Evolutionary conservation across 1,140 invertebrate species (phyloP), one percentile per base, ranked within the genome.

Genomic region (Trinorchestia longiramus): DNA sequence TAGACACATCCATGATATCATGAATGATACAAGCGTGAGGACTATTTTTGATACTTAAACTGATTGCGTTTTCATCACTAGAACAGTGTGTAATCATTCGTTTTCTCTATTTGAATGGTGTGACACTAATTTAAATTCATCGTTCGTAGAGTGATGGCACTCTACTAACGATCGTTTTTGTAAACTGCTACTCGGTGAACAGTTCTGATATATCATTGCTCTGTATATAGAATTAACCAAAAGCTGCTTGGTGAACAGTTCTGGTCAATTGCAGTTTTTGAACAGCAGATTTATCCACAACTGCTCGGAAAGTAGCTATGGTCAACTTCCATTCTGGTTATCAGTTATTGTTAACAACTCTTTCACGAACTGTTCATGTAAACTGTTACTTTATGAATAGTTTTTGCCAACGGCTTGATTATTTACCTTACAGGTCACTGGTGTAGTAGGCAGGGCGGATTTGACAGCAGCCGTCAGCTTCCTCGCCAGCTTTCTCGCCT

Each of bases 401-500:
- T 36, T 36, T 77, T 28, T 77, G 62, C 91, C n/a, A 28, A 44
- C 91, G 28, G 8, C 45, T 40, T 87, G 87, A 28, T 23, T 28
- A 23, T 36, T 1, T 36, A 28, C 36, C 15, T 44, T 11, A 0
- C 95, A 95, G 95, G 95, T 95, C 40, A 95, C 95, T 0, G 95
- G 95, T 23, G 87, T 95, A 42, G 95, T 95, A 11, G 95, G 95
- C 42, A 57, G 95, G n/a, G 95, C 95, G 23, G 95, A 95, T n/a
- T 42, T 95, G 36, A 42, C 87, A 11, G 95, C 95, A 43, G 95
- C 95, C 28, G 3, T 95, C 57, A 45, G 41, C n/a, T 95, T 95
- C 47, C 95, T 95, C 11, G 42, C 53, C 53, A 44, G 43, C 95
- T 95, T 95, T 15, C 40, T 87, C 43, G 57, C 95, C 53, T 95